Percentiles rank a stretch among this genome's conserved stretches.
Evolutionary conservation across 1,140 invertebrate species (phyloP).

Genomic region (Danaus plexippus): DNA sequence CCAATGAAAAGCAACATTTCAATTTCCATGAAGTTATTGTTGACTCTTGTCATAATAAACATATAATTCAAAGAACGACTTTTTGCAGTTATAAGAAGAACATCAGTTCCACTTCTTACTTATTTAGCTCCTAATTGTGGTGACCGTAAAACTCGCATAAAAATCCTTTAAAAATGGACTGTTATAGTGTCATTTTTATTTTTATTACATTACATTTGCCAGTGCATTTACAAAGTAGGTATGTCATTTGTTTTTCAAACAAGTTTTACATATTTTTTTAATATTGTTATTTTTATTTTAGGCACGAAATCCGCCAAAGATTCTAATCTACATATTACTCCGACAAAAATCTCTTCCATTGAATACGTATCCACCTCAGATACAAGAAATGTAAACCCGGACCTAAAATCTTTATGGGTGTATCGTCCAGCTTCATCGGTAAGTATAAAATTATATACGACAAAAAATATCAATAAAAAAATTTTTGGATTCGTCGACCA

Average conservation of each 20-base stretch:
- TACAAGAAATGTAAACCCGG: constrained; percentile 22
- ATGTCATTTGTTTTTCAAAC: not conserved
- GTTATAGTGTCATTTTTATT: constrained; percentile 5
- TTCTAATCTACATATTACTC: constrained; percentile 2
- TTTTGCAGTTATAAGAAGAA: constrained; percentile 5
- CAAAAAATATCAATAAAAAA: not conserved
- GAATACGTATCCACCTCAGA: constrained; percentile 23
- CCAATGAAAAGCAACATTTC: constrained; percentile 29
- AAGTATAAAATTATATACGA: constrained; percentile 14
- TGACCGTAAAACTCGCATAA: not conserved
- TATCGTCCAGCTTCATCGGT: constrained; percentile 29
- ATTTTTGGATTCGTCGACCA: not conserved
- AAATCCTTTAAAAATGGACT: constrained; percentile 5
- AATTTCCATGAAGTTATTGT: constrained; percentile 21
- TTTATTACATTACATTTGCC: constrained; percentile 5
- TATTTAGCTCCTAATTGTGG: constrained; percentile 6
- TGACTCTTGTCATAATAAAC: constrained; percentile 28
- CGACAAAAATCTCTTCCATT: constrained; percentile 8
- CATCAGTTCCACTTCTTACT: not conserved
- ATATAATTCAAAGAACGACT: constrained; percentile 26
- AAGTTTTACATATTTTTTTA: not conserved
- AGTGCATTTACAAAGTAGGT: constrained; percentile 14
- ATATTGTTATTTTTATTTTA: constrained; percentile 12
- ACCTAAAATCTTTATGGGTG: constrained; percentile 34
- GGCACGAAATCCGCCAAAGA: constrained; percentile 20